Base-by-base conservation (phyloP, 2,113 vertebrate species). In the Catharus fuscescens region DNA sequence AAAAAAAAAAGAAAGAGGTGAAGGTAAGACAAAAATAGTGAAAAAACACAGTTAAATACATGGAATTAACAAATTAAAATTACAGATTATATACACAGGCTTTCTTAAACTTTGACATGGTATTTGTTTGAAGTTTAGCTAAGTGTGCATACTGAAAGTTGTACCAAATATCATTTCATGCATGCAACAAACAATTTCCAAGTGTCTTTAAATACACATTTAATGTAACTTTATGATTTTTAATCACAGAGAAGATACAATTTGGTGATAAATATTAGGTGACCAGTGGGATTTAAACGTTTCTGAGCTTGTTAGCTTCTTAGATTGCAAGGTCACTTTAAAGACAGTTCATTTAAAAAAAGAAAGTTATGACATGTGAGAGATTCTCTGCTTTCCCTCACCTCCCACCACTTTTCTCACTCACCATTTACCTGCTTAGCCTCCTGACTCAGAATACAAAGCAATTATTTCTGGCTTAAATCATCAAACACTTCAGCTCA, bases 1-100 rank as follows among this genome's bases (percentile, higher is more conserved):
- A 93, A 97, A 91, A 97, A 92, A 97, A 93, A 97, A 19, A 71
- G 92, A 97, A 91, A 97, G 91, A 98, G 87, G 64, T 94, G 85
- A 91, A 97, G 92, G 95, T 95, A 97, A 97, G 97, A 96, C 96
- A 97, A 91, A 95, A 79, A 94, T 57, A 91, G 48, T 90, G 80
- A 84, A 96, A 97, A 95, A 97, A 97, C 25, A 3, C 71, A 88
- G 79, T 96, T 93, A 96, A 69, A 95, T 32, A 92, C 31, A 81
- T 32, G 26, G 65, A 87, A 95, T 50, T 65, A 25, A 81, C 53
- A 86, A 78, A 50, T 20, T 25, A 13, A 77, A 69, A 70, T 59
- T 24, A 89, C 60, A 91, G 24, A 77, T 83, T 53, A 60, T 19
- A 83, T 6, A 89, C 5, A 89, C 3, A 84, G 32, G 38, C 4